These are phyloP conservation scores for Aurelia aurita complex sp. Pacific DNA, from an alignment of 30 jellyfish, hydroid and myxozoan species.

Conservation along the genomic window DNA sequence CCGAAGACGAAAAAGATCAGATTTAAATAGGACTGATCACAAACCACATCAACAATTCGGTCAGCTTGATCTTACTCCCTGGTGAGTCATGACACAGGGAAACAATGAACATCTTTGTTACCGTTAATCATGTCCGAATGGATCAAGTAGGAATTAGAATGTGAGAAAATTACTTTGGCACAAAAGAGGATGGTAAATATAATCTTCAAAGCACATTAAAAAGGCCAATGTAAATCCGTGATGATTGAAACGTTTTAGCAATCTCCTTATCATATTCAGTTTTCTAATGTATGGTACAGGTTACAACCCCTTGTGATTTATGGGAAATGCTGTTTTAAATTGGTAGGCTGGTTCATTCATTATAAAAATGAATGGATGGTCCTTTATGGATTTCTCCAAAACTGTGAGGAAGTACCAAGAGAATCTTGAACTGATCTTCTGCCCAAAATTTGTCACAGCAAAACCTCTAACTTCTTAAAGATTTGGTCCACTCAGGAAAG, in stretches of 20 bases:
- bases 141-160: slow-evolving; percentile 2
- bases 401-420: no score
- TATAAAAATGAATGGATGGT: no score
- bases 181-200: slow-evolving; percentile 25
- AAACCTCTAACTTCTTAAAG: no score
- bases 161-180: slow-evolving; percentile 53
- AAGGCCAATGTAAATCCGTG: not conserved
- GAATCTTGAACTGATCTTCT: no score
- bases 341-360: no score
- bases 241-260: slow-evolving; percentile 4
- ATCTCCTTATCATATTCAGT: not conserved
- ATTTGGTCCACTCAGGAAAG: no score
- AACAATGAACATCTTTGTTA: not conserved
- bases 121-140: not conserved
- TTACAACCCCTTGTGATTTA: not conserved
- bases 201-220: slow-evolving; percentile 23
- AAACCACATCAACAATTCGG: no score
- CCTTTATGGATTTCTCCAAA: no score
- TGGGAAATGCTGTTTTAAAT: not conserved
- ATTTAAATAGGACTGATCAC: no score
- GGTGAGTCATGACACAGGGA: not conserved
- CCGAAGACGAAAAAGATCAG: no score
- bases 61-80: not conserved
- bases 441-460: no score
- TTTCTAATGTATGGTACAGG: not conserved